Conservation (phyloP, 2,113 vertebrate species). For the Pungitius pungitius region DNA sequence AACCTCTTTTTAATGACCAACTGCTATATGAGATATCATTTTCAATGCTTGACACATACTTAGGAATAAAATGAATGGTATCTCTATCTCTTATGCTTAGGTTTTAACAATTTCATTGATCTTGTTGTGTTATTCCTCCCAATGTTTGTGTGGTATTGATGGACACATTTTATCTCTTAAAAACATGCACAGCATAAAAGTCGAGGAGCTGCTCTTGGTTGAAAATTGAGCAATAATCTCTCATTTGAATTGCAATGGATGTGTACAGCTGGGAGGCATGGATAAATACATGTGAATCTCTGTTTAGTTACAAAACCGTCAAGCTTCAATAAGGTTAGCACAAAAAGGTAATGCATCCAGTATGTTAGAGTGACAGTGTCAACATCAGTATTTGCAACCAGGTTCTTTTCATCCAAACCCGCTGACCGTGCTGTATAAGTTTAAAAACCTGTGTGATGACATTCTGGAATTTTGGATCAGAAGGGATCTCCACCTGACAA, state of each 20-base stretch:
- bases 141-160: background rate
- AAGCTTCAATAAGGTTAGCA: background rate
- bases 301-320: background rate
- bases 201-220: background rate
- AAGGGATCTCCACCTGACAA: constrained; percentile 6
- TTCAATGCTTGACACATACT: background rate
- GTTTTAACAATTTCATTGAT: background rate
- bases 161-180: background rate
- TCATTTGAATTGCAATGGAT: background rate
- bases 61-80: background rate
- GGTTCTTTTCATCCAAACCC: background rate
- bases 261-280: background rate
- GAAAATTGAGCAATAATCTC: background rate
- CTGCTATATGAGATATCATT: too few relatives aligned
- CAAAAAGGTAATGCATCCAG: background rate
- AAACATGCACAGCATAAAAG: too few relatives aligned
- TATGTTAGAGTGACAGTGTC: background rate
- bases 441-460: background rate
- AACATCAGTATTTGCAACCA: background rate
- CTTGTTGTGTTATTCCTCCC: background rate
- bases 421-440: background rate
- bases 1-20: too few relatives aligned
- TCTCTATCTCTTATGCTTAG: background rate
- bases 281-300: too few relatives aligned
- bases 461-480: constrained; percentile 15